Percentiles rank a stretch among this genome's conserved stretches.
Evolutionary conservation across 2,113 vertebrate species (phyloP).

Genomic region (Dipodomys stephensi): DNA sequence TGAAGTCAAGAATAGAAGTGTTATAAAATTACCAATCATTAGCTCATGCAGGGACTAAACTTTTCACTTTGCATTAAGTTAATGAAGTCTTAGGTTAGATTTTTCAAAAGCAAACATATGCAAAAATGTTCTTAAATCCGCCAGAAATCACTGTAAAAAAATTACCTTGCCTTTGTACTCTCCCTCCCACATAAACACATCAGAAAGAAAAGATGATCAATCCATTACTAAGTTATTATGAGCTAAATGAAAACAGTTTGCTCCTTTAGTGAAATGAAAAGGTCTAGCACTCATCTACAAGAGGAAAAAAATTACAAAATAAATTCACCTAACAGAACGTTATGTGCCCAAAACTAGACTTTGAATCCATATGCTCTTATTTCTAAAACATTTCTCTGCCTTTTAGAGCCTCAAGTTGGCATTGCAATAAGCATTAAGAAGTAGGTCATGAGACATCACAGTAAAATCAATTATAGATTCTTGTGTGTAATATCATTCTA

Average conservation of each 20-base stretch:
- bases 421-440: constrained; percentile 60
- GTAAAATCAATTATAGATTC: constrained; percentile 59
- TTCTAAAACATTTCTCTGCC: constrained; percentile 29
- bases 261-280: constrained; percentile 71
- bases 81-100: constrained; percentile 17
- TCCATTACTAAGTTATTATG: constrained; percentile 80
- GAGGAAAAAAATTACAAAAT: constrained; percentile 69
- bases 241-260: constrained; percentile 77
- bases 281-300: neutral
- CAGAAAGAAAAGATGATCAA: constrained; percentile 77
- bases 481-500: neutral
- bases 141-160: constrained; percentile 76
- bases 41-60: neutral
- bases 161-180: constrained; percentile 75
- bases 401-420: constrained; percentile 22
- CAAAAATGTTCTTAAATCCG: constrained; percentile 81
- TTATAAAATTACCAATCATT: constrained; percentile 55
- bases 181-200: constrained; percentile 77
- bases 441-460: constrained; percentile 46
- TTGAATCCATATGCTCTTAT: constrained; percentile 25
- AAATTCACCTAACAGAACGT: constrained; percentile 44
- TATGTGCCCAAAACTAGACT: constrained; percentile 51
- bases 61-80: constrained; percentile 68
- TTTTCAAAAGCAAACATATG: constrained; percentile 67
- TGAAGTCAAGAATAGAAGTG: neutral